phyloP scores from a whole-genome alignment of 2,113 vertebrate genomes.

The Cyprinodon variegatus region DNA sequence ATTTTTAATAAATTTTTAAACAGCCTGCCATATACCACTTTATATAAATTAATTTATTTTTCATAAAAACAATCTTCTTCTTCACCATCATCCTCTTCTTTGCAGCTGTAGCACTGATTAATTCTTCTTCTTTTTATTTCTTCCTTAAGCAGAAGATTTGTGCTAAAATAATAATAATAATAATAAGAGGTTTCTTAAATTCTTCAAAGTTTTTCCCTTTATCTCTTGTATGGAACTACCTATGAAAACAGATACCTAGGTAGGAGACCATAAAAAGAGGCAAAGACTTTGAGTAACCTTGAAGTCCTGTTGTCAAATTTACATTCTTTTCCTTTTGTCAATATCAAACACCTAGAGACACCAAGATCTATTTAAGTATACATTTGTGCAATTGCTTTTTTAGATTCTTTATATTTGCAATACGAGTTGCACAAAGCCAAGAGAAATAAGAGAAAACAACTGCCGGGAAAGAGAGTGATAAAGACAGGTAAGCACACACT shows the following conservation, averaged over 20 bases:
- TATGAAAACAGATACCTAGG: conserved; percentile 29
- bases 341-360: conserved; percentile 4
- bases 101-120: no score
- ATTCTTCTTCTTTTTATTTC: no score
- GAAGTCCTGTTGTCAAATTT: conserved; percentile 22
- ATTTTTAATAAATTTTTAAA: no score
- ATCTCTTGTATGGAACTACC: conserved; percentile 1
- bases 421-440: not conserved
- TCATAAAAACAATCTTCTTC: no score
- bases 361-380: not conserved
- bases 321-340: conserved; percentile 1
- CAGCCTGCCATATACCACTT: no score
- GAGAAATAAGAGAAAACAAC: conserved; percentile 2
- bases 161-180: conserved; percentile 55
- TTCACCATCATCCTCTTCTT: no score
- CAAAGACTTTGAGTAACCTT: conserved; percentile 10
- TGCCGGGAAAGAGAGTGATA: not conserved
- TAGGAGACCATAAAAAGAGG: conserved; percentile 1
- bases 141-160: not conserved
- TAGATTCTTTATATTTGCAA: not conserved
- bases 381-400: conserved; percentile 8
- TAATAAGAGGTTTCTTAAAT: conserved; percentile 40
- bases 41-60: no score
- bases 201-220: conserved; percentile 2
- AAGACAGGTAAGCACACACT: conserved; percentile 1